Percentiles rank a stretch among this genome's conserved stretches.
Evolutionary conservation across 2,797 vertebrate genomes (phyloP).

Genomic region (Enteromius trimaculatus): DNA sequence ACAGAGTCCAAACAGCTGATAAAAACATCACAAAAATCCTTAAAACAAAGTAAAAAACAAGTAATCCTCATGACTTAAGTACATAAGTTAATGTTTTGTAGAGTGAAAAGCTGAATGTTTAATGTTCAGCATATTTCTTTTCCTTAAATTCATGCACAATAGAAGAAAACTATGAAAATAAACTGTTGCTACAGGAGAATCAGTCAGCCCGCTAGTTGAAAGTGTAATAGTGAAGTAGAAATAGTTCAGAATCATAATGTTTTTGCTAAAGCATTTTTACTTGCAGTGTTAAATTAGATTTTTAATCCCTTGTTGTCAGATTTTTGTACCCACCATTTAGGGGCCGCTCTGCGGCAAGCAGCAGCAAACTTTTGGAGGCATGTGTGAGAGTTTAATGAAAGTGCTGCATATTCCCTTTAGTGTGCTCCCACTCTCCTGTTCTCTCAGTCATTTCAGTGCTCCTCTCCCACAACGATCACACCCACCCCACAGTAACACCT

Average conservation of each 20-base stretch:
- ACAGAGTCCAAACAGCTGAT: too few relatives aligned
- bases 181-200: not conserved
- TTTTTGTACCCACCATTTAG: not conserved
- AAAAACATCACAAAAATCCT: too few relatives aligned
- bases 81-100: too few relatives aligned
- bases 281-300: not conserved
- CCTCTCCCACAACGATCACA: constrained; percentile 46
- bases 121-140: too few relatives aligned
- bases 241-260: not conserved
- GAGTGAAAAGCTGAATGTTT: too few relatives aligned
- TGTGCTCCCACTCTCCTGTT: constrained; percentile 29
- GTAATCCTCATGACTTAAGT: too few relatives aligned
- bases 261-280: not conserved
- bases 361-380: constrained; percentile 31
- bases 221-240: too few relatives aligned
- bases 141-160: not conserved
- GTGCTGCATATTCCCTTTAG: constrained; percentile 1
- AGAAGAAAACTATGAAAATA: not conserved
- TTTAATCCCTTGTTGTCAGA: not conserved
- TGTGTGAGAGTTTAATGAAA: constrained; percentile 3
- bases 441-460: constrained; percentile 28
- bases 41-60: too few relatives aligned
- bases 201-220: not conserved
- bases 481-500: constrained; percentile 65
- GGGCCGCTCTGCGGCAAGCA: not conserved